These are phyloP conservation scores for Pollenia griseotomentosa DNA, from an alignment of 2,888 invertebrate genomes.

Conservation along the genomic window DNA sequence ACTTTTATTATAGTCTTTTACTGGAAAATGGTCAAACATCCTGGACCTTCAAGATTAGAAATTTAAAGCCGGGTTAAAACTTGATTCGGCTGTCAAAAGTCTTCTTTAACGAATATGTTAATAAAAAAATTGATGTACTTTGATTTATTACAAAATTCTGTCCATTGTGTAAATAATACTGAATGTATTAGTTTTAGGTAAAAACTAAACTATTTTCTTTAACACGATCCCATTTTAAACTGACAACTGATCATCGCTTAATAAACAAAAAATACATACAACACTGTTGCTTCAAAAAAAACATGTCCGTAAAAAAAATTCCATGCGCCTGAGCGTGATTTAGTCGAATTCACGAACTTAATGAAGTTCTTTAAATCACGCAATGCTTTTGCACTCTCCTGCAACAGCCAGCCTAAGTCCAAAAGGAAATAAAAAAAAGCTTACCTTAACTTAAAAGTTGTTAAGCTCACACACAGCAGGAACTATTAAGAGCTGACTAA, in stretches of 20 bases:
- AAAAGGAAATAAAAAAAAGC: conserved; percentile 8
- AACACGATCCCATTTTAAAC: conserved; percentile 64
- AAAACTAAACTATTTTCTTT: conserved; percentile 49
- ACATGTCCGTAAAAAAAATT: background rate
- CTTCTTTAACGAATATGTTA: no score
- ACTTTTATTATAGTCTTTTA: no score
- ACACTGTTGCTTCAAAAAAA: conserved; percentile 14
- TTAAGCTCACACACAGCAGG: conserved; percentile 65
- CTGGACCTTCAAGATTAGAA: no score
- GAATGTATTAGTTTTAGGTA: conserved; percentile 26
- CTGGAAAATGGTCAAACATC: no score
- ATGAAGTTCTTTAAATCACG: conserved; percentile 85
- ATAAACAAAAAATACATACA: conserved; percentile 1
- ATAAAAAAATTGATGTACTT: no score
- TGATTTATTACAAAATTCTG: background rate
- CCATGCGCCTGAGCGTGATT: conserved; percentile 83
- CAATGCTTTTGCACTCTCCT: conserved; percentile 81
- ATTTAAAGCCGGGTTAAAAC: no score
- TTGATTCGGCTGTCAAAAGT: no score
- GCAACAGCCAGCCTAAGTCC: conserved; percentile 65
- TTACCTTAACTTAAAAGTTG: conserved; percentile 33
- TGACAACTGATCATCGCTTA: conserved; percentile 58
- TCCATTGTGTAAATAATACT: background rate
- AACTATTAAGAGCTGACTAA: conserved; percentile 75
- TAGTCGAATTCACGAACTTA: conserved; percentile 85